phyloP scores from a whole-genome alignment of 2,888 invertebrate genomes.

The Tillus elongatus region DNA sequence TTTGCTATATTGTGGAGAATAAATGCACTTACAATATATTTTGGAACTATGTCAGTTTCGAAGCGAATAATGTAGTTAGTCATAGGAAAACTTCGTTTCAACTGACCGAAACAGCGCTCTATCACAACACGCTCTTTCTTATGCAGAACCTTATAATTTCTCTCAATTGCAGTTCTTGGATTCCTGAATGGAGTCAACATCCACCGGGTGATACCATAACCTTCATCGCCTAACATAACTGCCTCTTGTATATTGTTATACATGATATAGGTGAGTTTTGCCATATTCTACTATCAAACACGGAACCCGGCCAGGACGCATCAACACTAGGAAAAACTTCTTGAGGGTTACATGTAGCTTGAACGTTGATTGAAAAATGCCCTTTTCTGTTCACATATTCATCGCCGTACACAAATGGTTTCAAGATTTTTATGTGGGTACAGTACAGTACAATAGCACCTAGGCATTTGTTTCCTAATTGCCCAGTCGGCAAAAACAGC shows the following conservation, averaged over 20 bases:
- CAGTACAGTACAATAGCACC: constrained; percentile 17
- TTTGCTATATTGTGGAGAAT: constrained; percentile 14
- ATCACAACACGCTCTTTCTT: constrained; percentile 18
- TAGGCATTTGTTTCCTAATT: no score
- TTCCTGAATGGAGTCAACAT: constrained; percentile 19
- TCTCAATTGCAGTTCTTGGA: constrained; percentile 15
- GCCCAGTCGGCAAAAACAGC: constrained; percentile 1
- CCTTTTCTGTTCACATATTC: constrained; percentile 21
- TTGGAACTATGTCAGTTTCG: neutral
- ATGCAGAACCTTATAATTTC: constrained; percentile 15
- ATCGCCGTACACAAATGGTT: constrained; percentile 15
- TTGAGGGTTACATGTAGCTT: constrained; percentile 18
- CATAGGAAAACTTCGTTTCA: constrained; percentile 19
- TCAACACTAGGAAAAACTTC: constrained; percentile 19
- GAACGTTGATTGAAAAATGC: constrained; percentile 17
- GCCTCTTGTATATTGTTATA: constrained; percentile 8
- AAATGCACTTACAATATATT: constrained; percentile 9
- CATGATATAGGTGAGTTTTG: constrained; percentile 14
- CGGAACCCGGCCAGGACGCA: constrained; percentile 18
- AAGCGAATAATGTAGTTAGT: constrained; percentile 8
- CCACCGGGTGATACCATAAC: constrained; percentile 21
- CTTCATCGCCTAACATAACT: constrained; percentile 18
- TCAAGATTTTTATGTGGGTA: constrained; percentile 18
- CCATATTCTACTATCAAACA: constrained; percentile 19
- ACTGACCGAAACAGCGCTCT: constrained; percentile 20